phyloP scores from a whole-genome alignment of 2,113 vertebrate species.

The Ictidomys tridecemlineatus region DNA sequence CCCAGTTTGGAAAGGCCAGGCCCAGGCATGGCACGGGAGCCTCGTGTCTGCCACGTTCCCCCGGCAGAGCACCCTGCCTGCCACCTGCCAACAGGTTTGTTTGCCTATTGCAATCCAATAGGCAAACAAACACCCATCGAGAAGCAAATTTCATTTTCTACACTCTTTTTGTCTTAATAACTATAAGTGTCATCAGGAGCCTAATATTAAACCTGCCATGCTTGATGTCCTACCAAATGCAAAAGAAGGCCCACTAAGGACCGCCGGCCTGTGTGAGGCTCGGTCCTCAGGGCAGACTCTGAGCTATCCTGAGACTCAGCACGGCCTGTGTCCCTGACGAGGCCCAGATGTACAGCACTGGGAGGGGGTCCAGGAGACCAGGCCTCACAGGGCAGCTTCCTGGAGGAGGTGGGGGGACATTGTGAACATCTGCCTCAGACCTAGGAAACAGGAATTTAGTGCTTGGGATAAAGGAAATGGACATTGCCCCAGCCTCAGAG shows the following conservation, averaged over 20 bases:
- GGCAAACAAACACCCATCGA: background rate
- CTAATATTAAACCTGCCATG: background rate
- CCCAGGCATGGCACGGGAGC: fast-evolving
- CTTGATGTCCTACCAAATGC: background rate
- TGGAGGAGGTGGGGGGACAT: background rate
- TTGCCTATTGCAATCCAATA: background rate
- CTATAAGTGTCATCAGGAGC: constrained; percentile 31
- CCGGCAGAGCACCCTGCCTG: fast-evolving
- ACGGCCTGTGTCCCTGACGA: background rate
- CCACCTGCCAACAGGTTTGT: background rate
- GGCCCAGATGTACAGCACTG: background rate
- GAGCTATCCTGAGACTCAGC: fast-evolving
- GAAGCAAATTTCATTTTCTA: constrained; percentile 4
- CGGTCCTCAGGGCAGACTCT: background rate
- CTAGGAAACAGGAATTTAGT: background rate
- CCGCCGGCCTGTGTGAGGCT: background rate
- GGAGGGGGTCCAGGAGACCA: background rate
- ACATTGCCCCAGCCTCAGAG: background rate
- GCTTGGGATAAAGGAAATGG: background rate
- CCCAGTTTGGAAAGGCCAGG: background rate
- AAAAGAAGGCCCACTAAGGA: background rate
- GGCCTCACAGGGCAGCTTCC: background rate
- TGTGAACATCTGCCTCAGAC: background rate
- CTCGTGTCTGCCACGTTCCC: fast-evolving
- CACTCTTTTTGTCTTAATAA: constrained; percentile 58